phyloP scores from a whole-genome alignment of 2,888 invertebrate species.

The Lochmaea capreae region DNA sequence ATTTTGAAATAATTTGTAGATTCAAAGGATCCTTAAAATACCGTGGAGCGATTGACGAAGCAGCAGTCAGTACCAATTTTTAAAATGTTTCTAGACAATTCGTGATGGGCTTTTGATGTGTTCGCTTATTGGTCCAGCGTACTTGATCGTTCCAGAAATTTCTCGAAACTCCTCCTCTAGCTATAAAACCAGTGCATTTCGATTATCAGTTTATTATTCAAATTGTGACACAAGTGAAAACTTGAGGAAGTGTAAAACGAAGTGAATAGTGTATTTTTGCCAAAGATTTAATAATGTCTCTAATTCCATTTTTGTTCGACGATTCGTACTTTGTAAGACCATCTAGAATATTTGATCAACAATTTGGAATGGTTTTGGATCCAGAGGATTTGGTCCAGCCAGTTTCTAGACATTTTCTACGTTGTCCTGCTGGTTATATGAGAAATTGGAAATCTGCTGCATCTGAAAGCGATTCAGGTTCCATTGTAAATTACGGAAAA shows the following conservation, averaged over 20 bases:
- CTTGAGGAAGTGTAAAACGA: not conserved
- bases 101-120: not conserved
- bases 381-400: conserved; percentile 41
- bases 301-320: conserved; percentile 37
- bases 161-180: not conserved
- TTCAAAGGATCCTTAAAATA: not conserved
- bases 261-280: conserved; percentile 22
- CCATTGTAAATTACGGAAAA: conserved; percentile 65
- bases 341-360: conserved; percentile 39
- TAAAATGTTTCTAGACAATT: not conserved
- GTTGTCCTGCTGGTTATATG: conserved; percentile 44
- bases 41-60: not conserved
- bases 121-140: not conserved
- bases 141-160: not conserved
- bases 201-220: not conserved
- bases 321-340: conserved; percentile 31
- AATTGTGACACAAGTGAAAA: not conserved
- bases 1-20: not conserved
- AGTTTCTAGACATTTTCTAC: conserved; percentile 28
- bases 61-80: not conserved
- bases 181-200: not conserved
- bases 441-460: conserved; percentile 45
- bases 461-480: conserved; percentile 38
- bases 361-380: conserved; percentile 38
- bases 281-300: conserved; percentile 26